Evolutionary conservation across 2,888 invertebrate genomes (phyloP).

Genomic region (Heliconius erato): DNA sequence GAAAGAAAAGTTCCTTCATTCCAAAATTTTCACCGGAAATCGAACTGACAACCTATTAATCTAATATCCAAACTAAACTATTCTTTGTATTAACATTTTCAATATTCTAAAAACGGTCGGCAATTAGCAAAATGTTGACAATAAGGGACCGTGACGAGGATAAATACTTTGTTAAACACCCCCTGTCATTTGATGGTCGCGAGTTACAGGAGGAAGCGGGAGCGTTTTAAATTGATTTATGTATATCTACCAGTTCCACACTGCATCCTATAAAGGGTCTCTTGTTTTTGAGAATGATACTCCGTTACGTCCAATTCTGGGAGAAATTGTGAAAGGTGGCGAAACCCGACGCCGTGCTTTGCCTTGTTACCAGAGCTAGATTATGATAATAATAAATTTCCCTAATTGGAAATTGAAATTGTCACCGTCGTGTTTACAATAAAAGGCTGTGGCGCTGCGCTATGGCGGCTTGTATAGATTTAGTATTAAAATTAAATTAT

Average conservation of each 20-base stretch:
- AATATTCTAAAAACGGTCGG: slow-evolving; percentile 50
- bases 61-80: background rate
- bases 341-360: no score
- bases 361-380: no score
- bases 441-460: no score
- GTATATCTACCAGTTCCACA: background rate
- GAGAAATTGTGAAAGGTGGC: no score
- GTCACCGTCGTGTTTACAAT: no score
- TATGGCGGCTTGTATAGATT: no score
- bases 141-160: slow-evolving; percentile 50
- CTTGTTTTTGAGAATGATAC: background rate
- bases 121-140: slow-evolving; percentile 50
- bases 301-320: no score
- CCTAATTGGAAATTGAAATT: no score
- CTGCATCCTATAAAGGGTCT: background rate
- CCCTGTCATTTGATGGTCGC: slow-evolving; percentile 28
- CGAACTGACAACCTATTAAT: background rate
- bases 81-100: slow-evolving; percentile 40
- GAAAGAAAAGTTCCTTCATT: background rate
- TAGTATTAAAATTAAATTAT: no score
- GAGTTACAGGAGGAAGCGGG: slow-evolving; percentile 27
- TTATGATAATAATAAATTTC: no score
- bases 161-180: slow-evolving; percentile 38
- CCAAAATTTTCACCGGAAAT: background rate
- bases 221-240: background rate